Conservation (phyloP, 2,797 vertebrate species). For the Tolypeutes matacus region DNA sequence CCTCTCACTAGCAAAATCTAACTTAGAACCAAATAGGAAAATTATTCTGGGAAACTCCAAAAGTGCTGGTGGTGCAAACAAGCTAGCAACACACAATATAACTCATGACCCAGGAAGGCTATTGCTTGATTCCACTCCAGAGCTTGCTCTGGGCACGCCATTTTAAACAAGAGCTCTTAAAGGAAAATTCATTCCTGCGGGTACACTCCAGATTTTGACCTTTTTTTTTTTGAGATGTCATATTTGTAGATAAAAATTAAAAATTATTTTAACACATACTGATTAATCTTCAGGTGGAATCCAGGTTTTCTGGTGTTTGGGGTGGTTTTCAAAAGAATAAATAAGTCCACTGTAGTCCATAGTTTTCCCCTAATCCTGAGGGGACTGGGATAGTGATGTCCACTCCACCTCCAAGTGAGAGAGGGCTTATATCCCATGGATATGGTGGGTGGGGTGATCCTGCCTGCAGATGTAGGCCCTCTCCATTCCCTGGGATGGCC, state of each 20-base stretch:
- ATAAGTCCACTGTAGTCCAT: no score
- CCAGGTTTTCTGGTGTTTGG: conserved; percentile 6
- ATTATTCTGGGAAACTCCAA: not conserved
- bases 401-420: no score
- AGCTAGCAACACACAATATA: not conserved
- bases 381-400: no score
- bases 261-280: not conserved
- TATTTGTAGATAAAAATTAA: not conserved
- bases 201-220: not conserved
- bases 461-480: no score
- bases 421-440: no score
- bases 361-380: no score
- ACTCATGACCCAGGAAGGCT: not conserved
- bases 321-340: conserved; percentile 33
- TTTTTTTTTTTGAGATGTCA: not conserved
- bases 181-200: not conserved
- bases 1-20: not conserved
- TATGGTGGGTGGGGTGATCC: no score
- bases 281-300: conserved; percentile 3
- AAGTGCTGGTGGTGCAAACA: not conserved
- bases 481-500: no score
- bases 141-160: not conserved
- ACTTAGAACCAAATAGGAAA: not conserved
- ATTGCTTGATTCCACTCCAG: not conserved
- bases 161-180: not conserved